Percentiles rank a stretch among this genome's conserved stretches.
Conservation (phyloP, 1,140 invertebrate species). For the Saccostrea glomerata region DNA sequence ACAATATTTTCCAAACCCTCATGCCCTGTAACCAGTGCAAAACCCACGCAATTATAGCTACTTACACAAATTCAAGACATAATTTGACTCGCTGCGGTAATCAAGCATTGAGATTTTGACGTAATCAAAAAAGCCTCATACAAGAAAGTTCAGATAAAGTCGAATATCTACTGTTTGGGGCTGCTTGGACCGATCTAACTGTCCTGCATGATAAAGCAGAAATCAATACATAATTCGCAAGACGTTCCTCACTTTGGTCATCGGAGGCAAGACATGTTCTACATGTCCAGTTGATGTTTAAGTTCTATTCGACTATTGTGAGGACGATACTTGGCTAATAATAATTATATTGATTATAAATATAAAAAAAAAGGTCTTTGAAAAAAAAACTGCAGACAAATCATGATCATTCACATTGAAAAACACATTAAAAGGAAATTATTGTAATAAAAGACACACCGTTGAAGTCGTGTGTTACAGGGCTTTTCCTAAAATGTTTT, state of each 20-base stretch:
- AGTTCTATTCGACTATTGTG: too few relatives aligned
- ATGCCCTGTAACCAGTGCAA: neutral
- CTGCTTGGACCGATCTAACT: neutral
- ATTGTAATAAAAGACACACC: too few relatives aligned
- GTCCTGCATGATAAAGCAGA: constrained; percentile 7
- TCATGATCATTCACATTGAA: too few relatives aligned
- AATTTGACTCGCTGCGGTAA: neutral
- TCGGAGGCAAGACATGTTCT: neutral
- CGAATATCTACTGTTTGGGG: neutral
- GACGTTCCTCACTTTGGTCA: neutral
- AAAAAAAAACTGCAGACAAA: too few relatives aligned
- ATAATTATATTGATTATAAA: too few relatives aligned
- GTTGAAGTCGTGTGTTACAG: too few relatives aligned
- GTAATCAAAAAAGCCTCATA: neutral
- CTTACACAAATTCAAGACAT: neutral
- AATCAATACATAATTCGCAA: constrained; percentile 7
- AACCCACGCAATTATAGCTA: neutral
- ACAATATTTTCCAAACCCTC: neutral
- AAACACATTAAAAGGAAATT: too few relatives aligned
- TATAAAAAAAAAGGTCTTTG: too few relatives aligned
- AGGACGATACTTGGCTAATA: too few relatives aligned
- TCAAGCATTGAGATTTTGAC: neutral
- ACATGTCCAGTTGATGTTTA: too few relatives aligned
- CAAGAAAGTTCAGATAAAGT: neutral
- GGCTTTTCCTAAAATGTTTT: too few relatives aligned